Percentiles rank a stretch among this genome's conserved stretches.
phyloP scores from a whole-genome alignment of 2,888 invertebrate genomes.

The Tryphoninae sp. region DNA sequence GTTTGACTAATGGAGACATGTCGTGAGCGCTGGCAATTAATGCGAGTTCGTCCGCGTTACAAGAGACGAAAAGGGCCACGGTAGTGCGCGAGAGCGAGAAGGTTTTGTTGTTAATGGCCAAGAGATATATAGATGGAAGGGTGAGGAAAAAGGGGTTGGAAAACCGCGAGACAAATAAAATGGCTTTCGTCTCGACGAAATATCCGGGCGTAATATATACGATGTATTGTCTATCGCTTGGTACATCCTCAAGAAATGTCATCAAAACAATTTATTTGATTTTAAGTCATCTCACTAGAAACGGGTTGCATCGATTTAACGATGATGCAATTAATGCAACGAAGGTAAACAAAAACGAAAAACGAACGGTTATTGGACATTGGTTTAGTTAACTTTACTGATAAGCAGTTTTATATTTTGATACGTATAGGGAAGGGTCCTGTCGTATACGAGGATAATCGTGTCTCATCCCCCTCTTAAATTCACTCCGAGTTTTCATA shows the following conservation, averaged over 20 bases:
- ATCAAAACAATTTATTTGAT: neutral
- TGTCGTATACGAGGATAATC: constrained; percentile 17
- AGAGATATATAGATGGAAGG: constrained; percentile 22
- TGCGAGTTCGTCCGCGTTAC: constrained; percentile 68
- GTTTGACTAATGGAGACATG: constrained; percentile 75
- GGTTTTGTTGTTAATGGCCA: constrained; percentile 60
- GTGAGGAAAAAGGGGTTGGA: constrained; percentile 31
- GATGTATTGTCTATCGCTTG: neutral
- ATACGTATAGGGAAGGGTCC: neutral
- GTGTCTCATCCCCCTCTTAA: constrained; percentile 30
- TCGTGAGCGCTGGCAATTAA: constrained; percentile 75
- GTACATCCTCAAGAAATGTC: neutral
- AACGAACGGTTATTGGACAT: too few relatives aligned
- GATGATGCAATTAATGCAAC: too few relatives aligned
- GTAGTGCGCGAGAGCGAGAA: constrained; percentile 23
- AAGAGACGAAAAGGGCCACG: constrained; percentile 52
- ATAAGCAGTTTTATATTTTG: neutral
- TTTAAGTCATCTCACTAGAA: too few relatives aligned
- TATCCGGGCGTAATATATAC: neutral
- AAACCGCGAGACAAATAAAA: constrained; percentile 39
- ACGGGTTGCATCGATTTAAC: too few relatives aligned
- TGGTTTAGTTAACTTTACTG: too few relatives aligned
- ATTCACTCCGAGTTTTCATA: constrained; percentile 22
- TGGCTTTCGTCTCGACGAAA: constrained; percentile 7
- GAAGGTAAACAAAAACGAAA: too few relatives aligned